Evolutionary conservation across 2,113 vertebrate genomes (phyloP).

Genomic region (Hippocampus abdominalis): DNA sequence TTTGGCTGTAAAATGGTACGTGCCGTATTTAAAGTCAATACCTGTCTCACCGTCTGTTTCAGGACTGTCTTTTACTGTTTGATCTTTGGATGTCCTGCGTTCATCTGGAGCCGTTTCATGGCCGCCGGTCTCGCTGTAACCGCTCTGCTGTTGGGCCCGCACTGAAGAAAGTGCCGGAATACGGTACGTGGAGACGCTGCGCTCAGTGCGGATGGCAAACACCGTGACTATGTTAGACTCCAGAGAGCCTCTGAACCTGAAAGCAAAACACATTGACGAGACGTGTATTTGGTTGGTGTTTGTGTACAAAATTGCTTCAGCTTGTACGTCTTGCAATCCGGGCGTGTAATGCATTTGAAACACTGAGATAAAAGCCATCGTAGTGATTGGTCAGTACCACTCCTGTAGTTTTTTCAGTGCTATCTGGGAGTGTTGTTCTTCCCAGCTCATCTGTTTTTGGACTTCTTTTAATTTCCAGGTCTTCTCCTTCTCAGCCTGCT

Average conservation of each 20-base stretch:
- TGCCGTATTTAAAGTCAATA: background rate
- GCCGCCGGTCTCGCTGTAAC: background rate
- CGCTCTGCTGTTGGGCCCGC: constrained; percentile 29
- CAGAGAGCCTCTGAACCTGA: constrained; percentile 76
- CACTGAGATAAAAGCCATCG: background rate
- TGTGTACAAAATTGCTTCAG: background rate
- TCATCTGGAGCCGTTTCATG: constrained; percentile 10
- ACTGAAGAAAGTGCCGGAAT: constrained; percentile 57
- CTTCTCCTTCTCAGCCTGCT: constrained; percentile 72
- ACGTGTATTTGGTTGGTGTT: too few relatives aligned
- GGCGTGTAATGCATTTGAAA: background rate
- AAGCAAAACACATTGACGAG: background rate
- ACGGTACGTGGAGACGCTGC: constrained; percentile 80
- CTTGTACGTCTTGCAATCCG: background rate
- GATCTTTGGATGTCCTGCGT: constrained; percentile 36
- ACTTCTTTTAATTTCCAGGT: constrained; percentile 68
- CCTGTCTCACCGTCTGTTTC: constrained; percentile 22
- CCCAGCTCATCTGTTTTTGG: constrained; percentile 81
- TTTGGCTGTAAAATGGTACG: background rate
- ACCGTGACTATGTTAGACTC: constrained; percentile 75
- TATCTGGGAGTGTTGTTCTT: constrained; percentile 74
- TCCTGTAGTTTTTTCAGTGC: constrained; percentile 79
- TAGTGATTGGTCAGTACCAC: constrained; percentile 57
- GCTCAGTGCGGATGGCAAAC: constrained; percentile 74
- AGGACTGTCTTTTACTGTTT: constrained; percentile 32